Base-by-base conservation (phyloP, 2,888 invertebrate species). In the Pimpla rufipes region DNA sequence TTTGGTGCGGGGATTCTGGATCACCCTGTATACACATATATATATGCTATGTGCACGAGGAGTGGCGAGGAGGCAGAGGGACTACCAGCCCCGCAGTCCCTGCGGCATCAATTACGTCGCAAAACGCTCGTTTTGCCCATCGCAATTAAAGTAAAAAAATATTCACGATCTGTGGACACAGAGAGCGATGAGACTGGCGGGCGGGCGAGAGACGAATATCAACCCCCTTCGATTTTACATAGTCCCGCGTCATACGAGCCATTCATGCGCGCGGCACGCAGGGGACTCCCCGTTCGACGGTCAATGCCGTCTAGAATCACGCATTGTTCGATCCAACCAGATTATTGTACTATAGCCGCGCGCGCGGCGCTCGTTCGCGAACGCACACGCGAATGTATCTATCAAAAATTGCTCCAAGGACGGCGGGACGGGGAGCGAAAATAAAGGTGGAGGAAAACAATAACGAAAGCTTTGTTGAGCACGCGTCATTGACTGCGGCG, bases 121-220 rank as follows among this genome's bases (percentile, higher is more conserved):
- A 84, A 85, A 85, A 73, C 86, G 85, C 81, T 66, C 81, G 85
- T 84, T 29, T 29, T 77, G 78, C 81, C 76, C 79, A 88, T 90
- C 86, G 88, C 88, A 90, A 90, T 90, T 89, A 90, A 90, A 90
- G 89, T 89, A 88, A 87, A 88, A 89, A 90, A 89, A 88, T 71
- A 62, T 89, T 89, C 87, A 88, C 88, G 86, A 89, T 89, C 86
- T 79, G 82, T 75, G 85, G 73, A 81, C 81, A 81, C 66, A 78
- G 67, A 62, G 52, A 13, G 59, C 13, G 47, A n/a, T 45, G 45
- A 23, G 52, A 76, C 52, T 42, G 67, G 55, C 21, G 83, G 37
- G 23, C 29, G 62, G 37, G 21, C 75, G 73, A 62, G 40, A 57
- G 47, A n/a, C 59, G 29, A 76, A 57, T 59, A 76, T 83, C 79